Conservation (phyloP, 2,888 invertebrate genomes). For the Rhimphoctona megacephalus region DNA sequence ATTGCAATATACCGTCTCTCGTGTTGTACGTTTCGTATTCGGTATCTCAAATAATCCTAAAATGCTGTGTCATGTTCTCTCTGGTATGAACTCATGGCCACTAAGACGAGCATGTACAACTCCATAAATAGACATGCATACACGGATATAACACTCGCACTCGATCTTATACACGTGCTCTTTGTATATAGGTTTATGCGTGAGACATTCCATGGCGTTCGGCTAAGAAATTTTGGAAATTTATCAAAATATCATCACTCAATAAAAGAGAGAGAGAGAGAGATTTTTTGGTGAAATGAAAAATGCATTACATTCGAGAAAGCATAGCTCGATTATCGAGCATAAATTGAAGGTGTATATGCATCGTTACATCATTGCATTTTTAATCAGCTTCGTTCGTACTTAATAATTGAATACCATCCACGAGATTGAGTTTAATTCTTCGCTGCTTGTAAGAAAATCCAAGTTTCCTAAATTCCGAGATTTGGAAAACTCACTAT, state of each 20-base stretch:
- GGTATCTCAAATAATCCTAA: neutral
- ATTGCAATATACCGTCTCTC: no score
- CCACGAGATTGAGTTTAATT: neutral
- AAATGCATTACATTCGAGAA: neutral
- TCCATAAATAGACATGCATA: slow-evolving; percentile 13
- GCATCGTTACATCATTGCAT: neutral
- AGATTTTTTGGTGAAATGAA: neutral
- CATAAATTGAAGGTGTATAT: neutral
- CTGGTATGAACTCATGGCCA: slow-evolving; percentile 5
- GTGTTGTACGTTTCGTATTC: neutral
- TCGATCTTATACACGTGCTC: slow-evolving; percentile 8
- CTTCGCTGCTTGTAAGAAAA: neutral
- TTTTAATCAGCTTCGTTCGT: neutral
- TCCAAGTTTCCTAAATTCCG: neutral
- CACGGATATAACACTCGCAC: neutral
- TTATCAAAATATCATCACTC: neutral
- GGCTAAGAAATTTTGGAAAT: neutral
- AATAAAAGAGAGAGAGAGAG: neutral
- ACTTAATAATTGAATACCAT: neutral
- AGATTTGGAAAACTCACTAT: neutral
- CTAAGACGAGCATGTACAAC: slow-evolving; percentile 9
- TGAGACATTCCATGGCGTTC: neutral
- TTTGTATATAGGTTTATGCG: neutral
- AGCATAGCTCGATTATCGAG: neutral
- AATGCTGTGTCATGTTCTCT: slow-evolving; percentile 13